Evolutionary conservation across 2,113 vertebrate species (phyloP), one percentile per base, ranked within the genome.

Genomic region (Tor tambroides): DNA sequence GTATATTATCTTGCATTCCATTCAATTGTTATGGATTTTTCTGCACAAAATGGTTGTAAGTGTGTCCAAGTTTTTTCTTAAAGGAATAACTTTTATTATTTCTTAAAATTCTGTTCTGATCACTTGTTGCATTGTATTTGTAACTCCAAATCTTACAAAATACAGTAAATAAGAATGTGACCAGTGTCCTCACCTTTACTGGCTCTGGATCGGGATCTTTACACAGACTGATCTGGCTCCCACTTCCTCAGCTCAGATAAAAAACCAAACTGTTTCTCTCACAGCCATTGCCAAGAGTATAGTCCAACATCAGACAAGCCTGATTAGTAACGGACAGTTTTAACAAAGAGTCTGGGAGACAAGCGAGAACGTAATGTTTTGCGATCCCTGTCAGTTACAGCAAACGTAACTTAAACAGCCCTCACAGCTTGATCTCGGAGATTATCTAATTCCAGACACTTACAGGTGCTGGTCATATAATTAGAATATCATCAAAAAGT

Each of bases 241-340:
- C 15, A 71, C 75, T 75, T 11, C 41, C 11, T 69, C n/a, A 30
- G 38, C 75, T 17, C 10, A 19, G 61, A 88, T 67, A n/a, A 75
- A n/a, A 69, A 88, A 86, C 41, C 2, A 59, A 28, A 72, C 6
- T 35, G 12, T 87, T 87, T 89, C 59, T 49, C 61, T 85, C 67
- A 51, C 35, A 86, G 80, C 11, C 46, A 23, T 41, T 77, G 63
- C 63, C 76, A 84, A 74, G 30, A 88, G 61, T 67, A 41, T 28
- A 80, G 78, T 80, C 78, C 78, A 80, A 43, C 56, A 63, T 41
- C 61, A 89, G 59, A 65, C 63, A 85, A 23, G 30, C 59, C n/a
- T 83, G 65, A 89, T 84, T 80, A 79, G 65, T 14, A 7, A 17
- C 28, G 9, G 49, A 11, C 41, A 59, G 79, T n/a, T 38, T 63